Base-by-base conservation (phyloP, 2,888 invertebrate genomes). In the Crematogaster levior region DNA sequence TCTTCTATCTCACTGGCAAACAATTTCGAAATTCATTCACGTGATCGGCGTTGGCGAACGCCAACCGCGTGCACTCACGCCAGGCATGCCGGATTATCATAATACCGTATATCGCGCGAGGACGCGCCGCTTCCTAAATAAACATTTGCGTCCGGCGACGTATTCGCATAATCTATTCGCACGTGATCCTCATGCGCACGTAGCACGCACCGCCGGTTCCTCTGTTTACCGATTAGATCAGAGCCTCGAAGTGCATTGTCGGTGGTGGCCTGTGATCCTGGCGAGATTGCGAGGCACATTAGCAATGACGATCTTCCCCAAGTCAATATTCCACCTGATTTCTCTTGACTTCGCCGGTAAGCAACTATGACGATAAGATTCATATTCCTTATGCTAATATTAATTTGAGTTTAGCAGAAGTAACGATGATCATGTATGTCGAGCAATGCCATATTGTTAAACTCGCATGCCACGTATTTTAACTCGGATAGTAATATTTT, bases 181-280 rank as follows among this genome's bases (percentile, higher is more conserved):
- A 86, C 88, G 88, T 84, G 88, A 88, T 84, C 51, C 58, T 73
- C 83, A 81, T 88, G 68, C 80, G 75, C 77, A 53, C 82, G 53
- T 58, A 82, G 58, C 66, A 30, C 81, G 58, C 48, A 24, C 43
- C 53, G 40, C 12, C 51, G n/a, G 66, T 27, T 30, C 15, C 51
- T 84, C 80, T 88, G 84, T 88, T 88, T 83, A 84, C 83, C 80
- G 88, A 88, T 88, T 86, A 88, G 83, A 88, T 88, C 86, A 34
- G 80, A 74, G 51, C 70, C 77, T 85, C 86, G 21, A 80, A 83
- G 86, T 84, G 84, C 81, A 84, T 77, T 37, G 84, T 66, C 72
- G 80, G 68, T 77, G n/a, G 60, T 48, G 48, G 73, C 70, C 46
- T 65, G 83, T 81, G 61, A 87, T 87, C 82, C 48, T 56, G 66